Base-by-base conservation (phyloP, 2,888 invertebrate species). In the Rhogogaster chlorosoma region DNA sequence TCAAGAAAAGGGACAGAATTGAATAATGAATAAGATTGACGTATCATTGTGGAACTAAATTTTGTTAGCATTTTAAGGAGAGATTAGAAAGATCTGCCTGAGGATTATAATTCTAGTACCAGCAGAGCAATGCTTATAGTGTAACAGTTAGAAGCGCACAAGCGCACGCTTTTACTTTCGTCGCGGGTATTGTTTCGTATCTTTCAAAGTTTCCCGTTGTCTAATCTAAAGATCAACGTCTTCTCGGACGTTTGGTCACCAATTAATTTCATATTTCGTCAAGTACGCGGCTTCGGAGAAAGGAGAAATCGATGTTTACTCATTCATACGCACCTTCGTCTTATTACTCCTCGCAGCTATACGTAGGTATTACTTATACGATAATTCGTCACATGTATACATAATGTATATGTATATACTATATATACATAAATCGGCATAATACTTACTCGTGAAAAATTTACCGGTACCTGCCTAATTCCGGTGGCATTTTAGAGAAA, bases 301-400 rank as follows among this genome's bases (percentile, higher is more conserved):
- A 80, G 80, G 80, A 80, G 80, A 80, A 80, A 80, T 80, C 80
- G 38, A 57, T 57, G 80, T 80, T 38, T 80, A 80, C 61, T 32
- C 49, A 57, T 38, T 61, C 80, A 61, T 80, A 57, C 38, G 15
- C 77, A 22, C 6, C 80, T 22, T 57, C 61, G 32, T 61, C 57
- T 10, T 32, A n/a, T 36, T 57, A 73, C 71, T 73, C 22, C 22
- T 42, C 57, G 38, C 5, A 0, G 67, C 12, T 29, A 29, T 29
- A 77, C 38, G n/a, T 29, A 77, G 22, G n/a, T 61, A 77, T 77
- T 53, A 77, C 45, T 38, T 29, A 53, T 18, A 53, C 53, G 75
- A 77, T 77, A 77, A 77, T 75, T 53, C 22, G 29, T 77, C 77
- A 38, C 1, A 77, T 29, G 18, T 49, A 49, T 45, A 10, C 26